A percentile compares a stretch with the other conserved stretches of the same genome.
Conservation (phyloP, 2,888 invertebrate species). For the Pseudococcus longispinus region DNA sequence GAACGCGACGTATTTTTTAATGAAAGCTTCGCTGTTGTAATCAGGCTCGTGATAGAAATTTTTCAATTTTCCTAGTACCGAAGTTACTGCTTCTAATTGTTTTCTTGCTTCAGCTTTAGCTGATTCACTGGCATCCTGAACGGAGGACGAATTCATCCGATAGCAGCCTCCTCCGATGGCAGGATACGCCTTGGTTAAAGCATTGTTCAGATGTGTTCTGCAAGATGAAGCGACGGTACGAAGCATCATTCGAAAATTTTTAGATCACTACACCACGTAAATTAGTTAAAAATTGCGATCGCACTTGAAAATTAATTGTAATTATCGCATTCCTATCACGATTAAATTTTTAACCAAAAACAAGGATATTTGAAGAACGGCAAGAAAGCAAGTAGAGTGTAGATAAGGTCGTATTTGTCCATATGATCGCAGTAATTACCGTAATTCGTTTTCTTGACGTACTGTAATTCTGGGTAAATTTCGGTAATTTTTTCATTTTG, state of each 20-base stretch:
- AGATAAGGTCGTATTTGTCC: not conserved
- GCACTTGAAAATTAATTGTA: not conserved
- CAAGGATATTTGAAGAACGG: constrained; percentile 16
- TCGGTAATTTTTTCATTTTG: too few relatives aligned
- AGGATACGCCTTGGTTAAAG: constrained; percentile 33
- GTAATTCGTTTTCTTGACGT: too few relatives aligned
- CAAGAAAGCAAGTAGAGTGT: not conserved
- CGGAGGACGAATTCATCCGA: not conserved
- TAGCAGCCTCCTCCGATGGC: constrained; percentile 50
- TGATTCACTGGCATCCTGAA: not conserved
- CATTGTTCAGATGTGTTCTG: not conserved
- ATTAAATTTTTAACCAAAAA: not conserved
- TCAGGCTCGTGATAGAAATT: constrained; percentile 64
- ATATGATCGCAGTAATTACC: too few relatives aligned
- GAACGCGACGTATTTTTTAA: constrained; percentile 79
- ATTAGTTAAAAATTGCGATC: not conserved
- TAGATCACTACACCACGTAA: not conserved
- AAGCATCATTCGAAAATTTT: constrained; percentile 49
- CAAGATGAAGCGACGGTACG: constrained; percentile 25
- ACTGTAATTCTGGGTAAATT: too few relatives aligned
- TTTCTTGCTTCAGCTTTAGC: constrained; percentile 22
- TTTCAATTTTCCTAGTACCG: not conserved
- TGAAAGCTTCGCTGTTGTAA: constrained; percentile 81
- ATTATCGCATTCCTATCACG: constrained; percentile 14
- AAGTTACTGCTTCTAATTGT: not conserved